Evolutionary conservation across 37 sponge, comb jelly and placozoan species (phyloP).

Genomic region (Chondrilla cf. caribensis): DNA sequence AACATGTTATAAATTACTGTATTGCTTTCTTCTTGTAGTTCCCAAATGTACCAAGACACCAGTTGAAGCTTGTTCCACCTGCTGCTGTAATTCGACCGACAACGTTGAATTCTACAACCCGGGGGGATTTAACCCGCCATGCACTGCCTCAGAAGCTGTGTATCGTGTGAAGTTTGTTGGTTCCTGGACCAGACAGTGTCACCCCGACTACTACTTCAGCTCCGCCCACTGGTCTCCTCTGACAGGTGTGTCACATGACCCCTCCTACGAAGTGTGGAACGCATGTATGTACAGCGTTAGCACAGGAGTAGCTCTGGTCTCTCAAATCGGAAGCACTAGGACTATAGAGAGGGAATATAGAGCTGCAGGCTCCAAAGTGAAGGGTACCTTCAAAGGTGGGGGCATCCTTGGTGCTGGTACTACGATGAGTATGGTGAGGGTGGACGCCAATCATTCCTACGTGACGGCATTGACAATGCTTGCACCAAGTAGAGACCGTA

Average conservation of each 20-base stretch:
- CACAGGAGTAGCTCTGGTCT: constrained; percentile 38
- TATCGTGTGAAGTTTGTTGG: constrained; percentile 37
- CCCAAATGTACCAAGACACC: constrained; percentile 6
- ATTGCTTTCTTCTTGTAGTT: neutral
- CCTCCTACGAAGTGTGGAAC: constrained; percentile 47
- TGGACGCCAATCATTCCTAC: constrained; percentile 20
- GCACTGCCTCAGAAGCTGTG: neutral
- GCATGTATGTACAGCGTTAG: constrained; percentile 42
- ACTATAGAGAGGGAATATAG: constrained; percentile 27
- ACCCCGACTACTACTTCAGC: constrained; percentile 30
- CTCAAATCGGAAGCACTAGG: constrained; percentile 21
- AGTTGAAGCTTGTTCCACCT: constrained; percentile 6
- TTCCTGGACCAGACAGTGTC: constrained; percentile 34
- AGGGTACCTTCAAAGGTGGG: constrained; percentile 14
- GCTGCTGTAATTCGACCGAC: constrained; percentile 25
- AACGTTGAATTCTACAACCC: constrained; percentile 43
- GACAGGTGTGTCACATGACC: constrained; percentile 48
- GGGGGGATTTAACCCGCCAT: neutral
- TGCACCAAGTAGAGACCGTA: constrained; percentile 32
- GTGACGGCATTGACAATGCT: constrained; percentile 35
- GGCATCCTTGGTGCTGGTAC: constrained; percentile 15
- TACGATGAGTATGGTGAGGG: neutral
- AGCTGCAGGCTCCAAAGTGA: constrained; percentile 11
- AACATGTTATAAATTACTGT: too few species aligned
- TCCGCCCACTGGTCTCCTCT: constrained; percentile 53